phyloP scores from a whole-genome alignment of 2,113 vertebrate species.

The Calidris pygmaea region DNA sequence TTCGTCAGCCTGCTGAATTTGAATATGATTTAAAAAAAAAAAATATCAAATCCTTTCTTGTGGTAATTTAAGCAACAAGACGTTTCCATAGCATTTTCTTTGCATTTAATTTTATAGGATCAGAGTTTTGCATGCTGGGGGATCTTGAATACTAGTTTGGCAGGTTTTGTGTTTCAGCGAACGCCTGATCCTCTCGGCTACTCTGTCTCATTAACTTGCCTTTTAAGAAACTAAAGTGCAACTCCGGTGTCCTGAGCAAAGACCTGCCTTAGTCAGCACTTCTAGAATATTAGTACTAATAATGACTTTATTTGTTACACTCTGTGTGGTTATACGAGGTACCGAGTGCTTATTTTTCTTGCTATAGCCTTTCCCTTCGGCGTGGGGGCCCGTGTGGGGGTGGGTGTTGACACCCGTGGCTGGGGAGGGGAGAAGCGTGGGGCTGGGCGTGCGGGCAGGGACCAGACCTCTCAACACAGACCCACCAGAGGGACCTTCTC shows the following conservation, averaged over 20 bases:
- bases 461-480: neutral
- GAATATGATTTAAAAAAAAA: neutral
- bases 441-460: neutral
- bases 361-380: rapidly evolving
- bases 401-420: neutral
- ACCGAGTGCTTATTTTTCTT: neutral
- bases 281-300: neutral
- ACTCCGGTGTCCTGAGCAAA: neutral
- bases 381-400: neutral
- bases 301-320: neutral
- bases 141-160: constrained; percentile 21
- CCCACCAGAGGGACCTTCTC: neutral
- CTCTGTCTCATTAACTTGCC: neutral
- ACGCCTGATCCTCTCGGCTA: neutral
- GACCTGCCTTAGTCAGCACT: neutral
- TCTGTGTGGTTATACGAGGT: neutral
- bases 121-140: neutral
- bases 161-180: constrained; percentile 16
- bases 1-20: constrained; percentile 12
- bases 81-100: constrained; percentile 49
- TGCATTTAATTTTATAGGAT: constrained; percentile 1
- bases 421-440: neutral
- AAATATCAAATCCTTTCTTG: constrained; percentile 32
- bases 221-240: constrained; percentile 21
- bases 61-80: constrained; percentile 12